Conservation (phyloP, 2,113 vertebrate genomes). For the Gymnarchus niloticus region DNA sequence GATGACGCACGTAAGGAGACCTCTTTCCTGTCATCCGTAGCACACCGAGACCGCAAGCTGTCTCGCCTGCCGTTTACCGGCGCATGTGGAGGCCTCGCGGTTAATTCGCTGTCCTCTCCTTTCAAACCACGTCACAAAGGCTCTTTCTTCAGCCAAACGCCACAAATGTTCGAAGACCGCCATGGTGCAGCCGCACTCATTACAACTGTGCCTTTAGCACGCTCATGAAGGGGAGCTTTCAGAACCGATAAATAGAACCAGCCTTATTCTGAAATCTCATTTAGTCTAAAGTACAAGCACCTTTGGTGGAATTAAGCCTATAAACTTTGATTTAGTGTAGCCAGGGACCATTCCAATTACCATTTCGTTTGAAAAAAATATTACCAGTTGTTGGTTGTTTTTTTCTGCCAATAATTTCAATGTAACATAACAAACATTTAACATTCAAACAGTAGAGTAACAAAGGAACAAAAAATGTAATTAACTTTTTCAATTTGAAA, state of each 20-base stretch:
- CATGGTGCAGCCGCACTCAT: not conserved
- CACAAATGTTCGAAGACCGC: not conserved
- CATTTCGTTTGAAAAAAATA: constrained; percentile 19
- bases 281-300: constrained; percentile 19
- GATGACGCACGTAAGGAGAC: not conserved
- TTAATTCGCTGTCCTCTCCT: not conserved
- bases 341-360: constrained; percentile 41
- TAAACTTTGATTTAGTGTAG: constrained; percentile 50
- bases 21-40: not conserved
- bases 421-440: constrained; percentile 67
- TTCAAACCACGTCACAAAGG: not conserved
- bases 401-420: constrained; percentile 53
- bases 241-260: not conserved
- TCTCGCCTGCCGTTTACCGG: not conserved
- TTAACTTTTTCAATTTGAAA: constrained; percentile 69
- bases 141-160: not conserved
- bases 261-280: constrained; percentile 26
- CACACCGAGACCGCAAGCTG: not conserved
- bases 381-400: constrained; percentile 33
- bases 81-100: not conserved
- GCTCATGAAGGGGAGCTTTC: not conserved
- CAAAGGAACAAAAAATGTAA: constrained; percentile 76
- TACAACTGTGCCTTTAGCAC: not conserved
- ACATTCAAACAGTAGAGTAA: constrained; percentile 71
- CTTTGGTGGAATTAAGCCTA: constrained; percentile 40